A percentile compares a stretch with the other conserved stretches of the same genome.
These are phyloP conservation scores for Rhabditophanes sp. DNA, from an alignment of 2,888 invertebrate species.

Conservation along the genomic window DNA sequence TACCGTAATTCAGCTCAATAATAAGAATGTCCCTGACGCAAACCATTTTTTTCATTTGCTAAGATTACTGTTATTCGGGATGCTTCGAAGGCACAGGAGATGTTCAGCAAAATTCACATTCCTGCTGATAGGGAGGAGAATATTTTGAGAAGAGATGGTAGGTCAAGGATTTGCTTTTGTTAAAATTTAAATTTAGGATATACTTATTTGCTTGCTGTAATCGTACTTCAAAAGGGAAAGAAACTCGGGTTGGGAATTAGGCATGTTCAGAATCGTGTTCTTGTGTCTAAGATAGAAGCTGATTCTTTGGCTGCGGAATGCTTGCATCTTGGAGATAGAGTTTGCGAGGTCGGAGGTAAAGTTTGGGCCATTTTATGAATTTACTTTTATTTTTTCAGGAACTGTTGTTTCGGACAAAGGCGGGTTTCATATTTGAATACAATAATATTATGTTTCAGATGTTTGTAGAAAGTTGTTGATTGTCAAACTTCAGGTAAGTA, in stretches of 20 bases:
- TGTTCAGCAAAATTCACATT: constrained; percentile 22
- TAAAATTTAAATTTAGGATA: too few relatives aligned
- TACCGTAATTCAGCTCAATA: constrained; percentile 23
- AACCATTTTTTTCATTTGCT: constrained; percentile 28
- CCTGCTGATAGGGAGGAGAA: constrained; percentile 27
- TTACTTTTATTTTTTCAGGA: too few relatives aligned
- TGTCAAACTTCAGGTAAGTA: too few relatives aligned
- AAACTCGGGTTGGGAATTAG: constrained; percentile 33
- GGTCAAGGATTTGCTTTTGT: too few relatives aligned
- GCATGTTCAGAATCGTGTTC: constrained; percentile 31
- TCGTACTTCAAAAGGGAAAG: too few relatives aligned
- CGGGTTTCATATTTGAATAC: too few relatives aligned
- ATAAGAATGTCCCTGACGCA: constrained; percentile 13
- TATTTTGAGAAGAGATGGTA: constrained; percentile 29
- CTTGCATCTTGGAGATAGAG: constrained; percentile 16
- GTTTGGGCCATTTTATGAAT: too few relatives aligned
- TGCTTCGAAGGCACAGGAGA: constrained; percentile 13
- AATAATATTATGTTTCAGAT: too few relatives aligned
- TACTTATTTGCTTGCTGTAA: too few relatives aligned
- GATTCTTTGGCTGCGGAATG: constrained; percentile 19
- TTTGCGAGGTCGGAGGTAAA: constrained; percentile 15
- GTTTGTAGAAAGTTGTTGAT: too few relatives aligned
- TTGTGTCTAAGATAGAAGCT: constrained; percentile 22
- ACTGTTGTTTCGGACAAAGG: too few relatives aligned
- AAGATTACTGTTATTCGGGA: constrained; percentile 17